These are phyloP conservation scores for Drosophila leonis DNA, from an alignment of 2,888 invertebrate species.

Conservation along the genomic window DNA sequence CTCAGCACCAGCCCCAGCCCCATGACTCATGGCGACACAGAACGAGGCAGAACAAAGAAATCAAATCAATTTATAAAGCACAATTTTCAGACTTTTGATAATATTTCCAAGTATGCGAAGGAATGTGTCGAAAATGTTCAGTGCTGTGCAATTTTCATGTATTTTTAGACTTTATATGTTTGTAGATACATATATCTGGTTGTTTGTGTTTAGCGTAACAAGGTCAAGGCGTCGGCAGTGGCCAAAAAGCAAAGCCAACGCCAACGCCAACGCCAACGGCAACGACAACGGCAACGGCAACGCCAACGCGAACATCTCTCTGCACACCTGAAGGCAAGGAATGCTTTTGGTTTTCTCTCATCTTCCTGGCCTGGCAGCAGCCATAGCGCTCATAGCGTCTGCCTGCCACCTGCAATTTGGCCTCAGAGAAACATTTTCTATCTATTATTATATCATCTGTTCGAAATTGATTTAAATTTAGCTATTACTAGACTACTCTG, in stretches of 20 bases:
- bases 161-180: slow-evolving; percentile 38
- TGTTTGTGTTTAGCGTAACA: slow-evolving; percentile 52
- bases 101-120: slow-evolving; percentile 39
- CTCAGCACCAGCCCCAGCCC: background rate
- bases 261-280: slow-evolving; percentile 25
- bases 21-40: slow-evolving; percentile 1
- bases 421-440: slow-evolving; percentile 35
- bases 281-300: slow-evolving; percentile 45
- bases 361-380: background rate
- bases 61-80: background rate
- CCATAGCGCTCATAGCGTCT: background rate
- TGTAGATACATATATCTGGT: slow-evolving; percentile 4
- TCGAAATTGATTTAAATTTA: slow-evolving; percentile 22
- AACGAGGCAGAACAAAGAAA: background rate
- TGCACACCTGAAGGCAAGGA: slow-evolving; percentile 55
- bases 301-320: slow-evolving; percentile 41
- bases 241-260: slow-evolving; percentile 26
- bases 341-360: slow-evolving; percentile 16
- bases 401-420: slow-evolving; percentile 38
- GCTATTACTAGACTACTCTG: slow-evolving; percentile 34
- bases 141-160: slow-evolving; percentile 23
- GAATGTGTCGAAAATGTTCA: slow-evolving; percentile 37
- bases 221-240: slow-evolving; percentile 72
- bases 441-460: slow-evolving; percentile 40
- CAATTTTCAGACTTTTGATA: slow-evolving; percentile 14